phyloP scores from a whole-genome alignment of 2,113 vertebrate species.

The Azemiops feae region DNA sequence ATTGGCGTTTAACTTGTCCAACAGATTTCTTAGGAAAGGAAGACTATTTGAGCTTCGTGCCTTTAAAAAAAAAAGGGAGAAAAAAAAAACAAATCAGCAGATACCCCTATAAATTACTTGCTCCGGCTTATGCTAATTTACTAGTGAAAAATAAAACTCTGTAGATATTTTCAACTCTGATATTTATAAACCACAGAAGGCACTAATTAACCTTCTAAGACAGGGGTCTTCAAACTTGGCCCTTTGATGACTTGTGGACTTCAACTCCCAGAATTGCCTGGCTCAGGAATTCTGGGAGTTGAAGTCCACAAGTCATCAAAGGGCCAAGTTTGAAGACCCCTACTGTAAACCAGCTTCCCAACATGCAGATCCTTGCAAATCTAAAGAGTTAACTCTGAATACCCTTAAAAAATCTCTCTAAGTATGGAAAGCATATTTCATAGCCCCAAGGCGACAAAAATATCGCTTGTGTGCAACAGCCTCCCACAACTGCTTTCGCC shows the following conservation, averaged over 20 bases:
- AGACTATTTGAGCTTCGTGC: slow-evolving; percentile 86
- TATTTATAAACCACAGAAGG: not conserved
- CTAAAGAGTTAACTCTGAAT: not conserved
- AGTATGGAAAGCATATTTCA: not conserved
- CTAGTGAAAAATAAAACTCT: not conserved
- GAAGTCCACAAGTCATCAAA: too few relatives aligned
- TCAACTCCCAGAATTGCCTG: too few relatives aligned
- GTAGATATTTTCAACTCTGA: not conserved
- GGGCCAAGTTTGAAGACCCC: too few relatives aligned
- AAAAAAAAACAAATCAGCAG: not conserved
- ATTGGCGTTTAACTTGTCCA: slow-evolving; percentile 90
- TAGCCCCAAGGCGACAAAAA: not conserved
- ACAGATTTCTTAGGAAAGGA: slow-evolving; percentile 84
- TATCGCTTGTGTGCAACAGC: not conserved
- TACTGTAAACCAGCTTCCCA: not conserved
- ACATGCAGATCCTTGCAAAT: not conserved
- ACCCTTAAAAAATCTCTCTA: not conserved
- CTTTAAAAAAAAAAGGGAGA: slow-evolving; percentile 65
- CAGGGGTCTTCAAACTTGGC: too few relatives aligned
- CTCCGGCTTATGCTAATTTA: not conserved
- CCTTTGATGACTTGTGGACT: too few relatives aligned
- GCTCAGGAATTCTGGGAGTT: too few relatives aligned
- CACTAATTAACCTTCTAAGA: not conserved
- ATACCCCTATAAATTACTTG: not conserved
- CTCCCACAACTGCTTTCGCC: not conserved